These are phyloP conservation scores for Centropyge bicolor DNA, from an alignment of 2,797 vertebrate species.

Conservation along the genomic window DNA sequence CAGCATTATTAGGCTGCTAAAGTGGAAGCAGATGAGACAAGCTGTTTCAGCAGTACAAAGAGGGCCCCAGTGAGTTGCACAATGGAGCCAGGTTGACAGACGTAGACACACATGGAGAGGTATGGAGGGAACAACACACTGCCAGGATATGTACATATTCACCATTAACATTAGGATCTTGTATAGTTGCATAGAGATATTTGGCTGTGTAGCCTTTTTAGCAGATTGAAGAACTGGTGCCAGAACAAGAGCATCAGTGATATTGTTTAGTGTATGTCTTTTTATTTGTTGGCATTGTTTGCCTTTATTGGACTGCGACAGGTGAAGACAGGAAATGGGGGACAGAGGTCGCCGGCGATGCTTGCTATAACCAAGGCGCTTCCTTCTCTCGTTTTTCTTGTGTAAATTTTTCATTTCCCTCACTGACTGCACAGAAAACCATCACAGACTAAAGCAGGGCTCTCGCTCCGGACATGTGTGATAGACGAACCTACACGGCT, in stretches of 20 bases:
- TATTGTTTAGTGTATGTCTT: slow-evolving; percentile 5
- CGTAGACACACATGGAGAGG: slow-evolving; percentile 27
- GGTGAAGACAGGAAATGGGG: too few species aligned
- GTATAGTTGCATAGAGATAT: not conserved
- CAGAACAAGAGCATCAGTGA: slow-evolving; percentile 6
- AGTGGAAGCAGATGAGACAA: slow-evolving; percentile 71
- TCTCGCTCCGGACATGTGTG: slow-evolving; percentile 27
- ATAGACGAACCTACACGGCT: slow-evolving; percentile 42
- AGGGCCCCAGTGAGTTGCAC: slow-evolving; percentile 42
- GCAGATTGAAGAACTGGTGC: not conserved
- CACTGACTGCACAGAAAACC: slow-evolving; percentile 19
- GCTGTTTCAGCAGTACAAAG: slow-evolving; percentile 51
- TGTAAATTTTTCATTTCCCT: slow-evolving; percentile 26
- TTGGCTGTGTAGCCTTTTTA: slow-evolving; percentile 16
- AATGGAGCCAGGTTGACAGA: slow-evolving; percentile 42
- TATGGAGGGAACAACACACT: not conserved
- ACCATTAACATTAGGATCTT: not conserved
- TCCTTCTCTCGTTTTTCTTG: slow-evolving; percentile 19
- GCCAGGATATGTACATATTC: not conserved
- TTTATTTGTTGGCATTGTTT: too few species aligned
- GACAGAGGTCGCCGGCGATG: too few species aligned
- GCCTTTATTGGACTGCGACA: too few species aligned
- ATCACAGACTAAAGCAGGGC: slow-evolving; percentile 21
- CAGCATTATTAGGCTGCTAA: slow-evolving; percentile 51
- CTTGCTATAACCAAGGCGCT: too few species aligned